Percentiles rank a stretch among this genome's conserved stretches.
phyloP scores from a whole-genome alignment of 2,888 invertebrate genomes.

The Fragum whitleyi region DNA sequence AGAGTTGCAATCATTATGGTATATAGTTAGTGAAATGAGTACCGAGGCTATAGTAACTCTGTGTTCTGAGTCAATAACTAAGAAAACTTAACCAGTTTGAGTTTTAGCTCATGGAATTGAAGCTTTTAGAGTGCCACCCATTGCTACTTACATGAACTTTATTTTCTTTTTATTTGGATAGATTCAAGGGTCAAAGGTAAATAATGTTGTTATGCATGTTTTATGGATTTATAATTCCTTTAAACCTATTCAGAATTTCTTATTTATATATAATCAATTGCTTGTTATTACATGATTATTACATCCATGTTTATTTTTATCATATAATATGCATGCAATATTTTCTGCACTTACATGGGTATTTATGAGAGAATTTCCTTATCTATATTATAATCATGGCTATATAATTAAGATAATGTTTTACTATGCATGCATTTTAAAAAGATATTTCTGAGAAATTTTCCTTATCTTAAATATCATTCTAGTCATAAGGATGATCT shows the following conservation, averaged over 20 bases:
- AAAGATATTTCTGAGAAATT: too few relatives aligned
- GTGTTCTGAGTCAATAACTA: conserved; percentile 3
- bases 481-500: too few relatives aligned
- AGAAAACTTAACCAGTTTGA: neutral
- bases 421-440: too few relatives aligned
- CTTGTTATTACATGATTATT: too few relatives aligned
- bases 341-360: too few relatives aligned
- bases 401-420: too few relatives aligned
- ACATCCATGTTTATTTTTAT: too few relatives aligned
- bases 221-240: neutral
- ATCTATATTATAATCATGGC: too few relatives aligned
- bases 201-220: neutral
- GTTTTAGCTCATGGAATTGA: neutral
- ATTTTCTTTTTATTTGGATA: neutral
- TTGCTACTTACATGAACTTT: neutral
- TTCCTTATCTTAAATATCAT: too few relatives aligned
- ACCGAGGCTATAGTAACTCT: conserved; percentile 3
- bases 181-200: neutral
- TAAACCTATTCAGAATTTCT: neutral
- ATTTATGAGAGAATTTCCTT: too few relatives aligned
- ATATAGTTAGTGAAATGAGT: conserved; percentile 25
- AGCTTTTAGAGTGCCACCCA: neutral
- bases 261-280: neutral
- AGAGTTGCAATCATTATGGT: conserved; percentile 14
- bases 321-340: too few relatives aligned